Base-by-base conservation (phyloP, 1,140 invertebrate genomes). In the Argopecten irradians region DNA sequence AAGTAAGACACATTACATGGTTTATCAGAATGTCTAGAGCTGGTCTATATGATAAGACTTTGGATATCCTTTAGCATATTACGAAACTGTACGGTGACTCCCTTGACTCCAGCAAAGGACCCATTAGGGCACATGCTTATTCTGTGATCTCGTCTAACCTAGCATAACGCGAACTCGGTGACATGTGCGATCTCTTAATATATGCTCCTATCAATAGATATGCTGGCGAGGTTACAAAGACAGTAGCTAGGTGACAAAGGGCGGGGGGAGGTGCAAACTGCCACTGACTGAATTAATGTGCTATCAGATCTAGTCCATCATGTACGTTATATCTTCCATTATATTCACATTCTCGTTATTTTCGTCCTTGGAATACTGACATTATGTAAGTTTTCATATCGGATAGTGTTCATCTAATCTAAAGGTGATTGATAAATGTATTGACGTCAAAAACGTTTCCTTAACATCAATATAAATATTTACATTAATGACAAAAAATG, bases 181-280 rank as follows among this genome's bases (percentile, higher is more conserved):
- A 71, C 55, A 71, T 28, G n/a, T 71, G 55, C 28, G 55, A 5
- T 2, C 22, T 71, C 55, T 1, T 3, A 28, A 28, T 71, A 71
- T 71, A n/a, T 71, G 1, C n/a, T 11, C 28, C 16, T 71, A 71
- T 71, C 55, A 71, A 28, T 71, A 71, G 55, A 11, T 71, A n/a
- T 71, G n/a, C 28, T 71, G 55, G 55, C 55, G 55, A n/a, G 55
- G 55, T 71, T 71, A 71, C 55, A 71, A 71, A 71, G 55, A 71
- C n/a, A 71, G 13, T 8, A 8, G 28, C n/a, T n/a, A 71, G 55
- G 55, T 71, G 55, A 71, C 55, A 71, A 28, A 71, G 55, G n/a
- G 22, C 28, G 7, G 55, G 7, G 13, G 55, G 55, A 71, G 55
- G 55, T 71, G n/a, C 55, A 28, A 71, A 71, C 55, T 71, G 28